Conservation (phyloP, 1,140 invertebrate species). For the Melitaea cinxia region DNA sequence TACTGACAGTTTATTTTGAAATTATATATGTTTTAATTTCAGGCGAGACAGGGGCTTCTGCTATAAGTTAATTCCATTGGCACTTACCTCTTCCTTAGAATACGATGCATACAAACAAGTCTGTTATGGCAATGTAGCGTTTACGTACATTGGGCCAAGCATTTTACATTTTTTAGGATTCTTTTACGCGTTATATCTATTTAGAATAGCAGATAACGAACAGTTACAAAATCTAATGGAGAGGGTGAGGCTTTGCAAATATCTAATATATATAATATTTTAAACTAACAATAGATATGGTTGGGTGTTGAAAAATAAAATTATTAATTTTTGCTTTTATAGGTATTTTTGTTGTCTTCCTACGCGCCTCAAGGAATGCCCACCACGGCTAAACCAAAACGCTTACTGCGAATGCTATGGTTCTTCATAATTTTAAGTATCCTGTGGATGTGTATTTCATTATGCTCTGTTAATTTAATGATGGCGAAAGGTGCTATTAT, state of each 20-base stretch:
- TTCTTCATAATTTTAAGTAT: constrained; percentile 86
- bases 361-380: constrained; percentile 84
- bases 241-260: constrained; percentile 82
- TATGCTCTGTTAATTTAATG: constrained; percentile 86
- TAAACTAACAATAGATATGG: too few species aligned
- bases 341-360: constrained; percentile 86
- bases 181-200: constrained; percentile 89
- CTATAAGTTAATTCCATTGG: constrained; percentile 81
- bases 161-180: constrained; percentile 89
- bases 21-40: too few species aligned
- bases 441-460: constrained; percentile 86
- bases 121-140: constrained; percentile 86
- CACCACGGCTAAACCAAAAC: constrained; percentile 83
- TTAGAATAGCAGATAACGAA: constrained; percentile 92
- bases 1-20: too few species aligned
- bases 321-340: constrained; percentile 29
- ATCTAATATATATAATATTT: neutral
- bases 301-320: neutral
- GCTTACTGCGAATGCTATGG: constrained; percentile 86
- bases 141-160: constrained; percentile 91
- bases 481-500: constrained; percentile 83
- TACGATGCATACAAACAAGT: constrained; percentile 81
- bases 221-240: constrained; percentile 95
- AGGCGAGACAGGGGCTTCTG: constrained; percentile 89
- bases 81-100: constrained; percentile 61